These are phyloP conservation scores for Strigamia transsilvanica DNA, from an alignment of 2,888 invertebrate genomes.

Conservation along the genomic window DNA sequence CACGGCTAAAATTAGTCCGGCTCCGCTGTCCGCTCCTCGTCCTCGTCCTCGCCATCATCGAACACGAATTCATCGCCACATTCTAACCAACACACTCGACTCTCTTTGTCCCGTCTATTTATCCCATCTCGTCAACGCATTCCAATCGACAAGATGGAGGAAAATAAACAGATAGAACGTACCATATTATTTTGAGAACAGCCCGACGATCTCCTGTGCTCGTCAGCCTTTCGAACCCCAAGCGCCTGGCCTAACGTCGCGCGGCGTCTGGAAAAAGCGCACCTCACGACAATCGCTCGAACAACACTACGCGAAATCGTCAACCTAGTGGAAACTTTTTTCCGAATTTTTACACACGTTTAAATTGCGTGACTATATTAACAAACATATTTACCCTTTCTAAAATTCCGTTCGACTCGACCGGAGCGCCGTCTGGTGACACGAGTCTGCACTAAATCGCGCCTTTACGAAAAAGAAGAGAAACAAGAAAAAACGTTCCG, in stretches of 20 bases:
- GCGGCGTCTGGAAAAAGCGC: slow-evolving; percentile 26
- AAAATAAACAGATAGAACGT: neutral
- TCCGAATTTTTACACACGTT: neutral
- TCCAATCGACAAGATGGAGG: too few relatives aligned
- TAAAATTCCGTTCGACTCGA: neutral
- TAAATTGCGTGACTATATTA: too few relatives aligned
- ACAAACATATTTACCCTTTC: neutral
- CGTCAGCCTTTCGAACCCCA: slow-evolving; percentile 48
- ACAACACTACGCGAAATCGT: neutral
- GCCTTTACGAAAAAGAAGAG: neutral
- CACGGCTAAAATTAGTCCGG: slow-evolving; percentile 28
- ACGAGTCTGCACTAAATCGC: neutral
- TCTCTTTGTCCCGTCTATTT: neutral
- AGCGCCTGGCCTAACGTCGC: slow-evolving; percentile 47
- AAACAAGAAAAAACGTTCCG: too few relatives aligned
- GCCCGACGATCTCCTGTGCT: slow-evolving; percentile 37
- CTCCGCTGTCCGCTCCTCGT: neutral
- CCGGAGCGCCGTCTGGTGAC: neutral
- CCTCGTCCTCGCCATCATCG: neutral
- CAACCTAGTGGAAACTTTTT: neutral
- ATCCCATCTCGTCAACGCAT: neutral
- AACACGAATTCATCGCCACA: neutral
- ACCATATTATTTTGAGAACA: slow-evolving; percentile 48
- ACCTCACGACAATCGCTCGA: slow-evolving; percentile 9
- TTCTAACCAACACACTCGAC: neutral